Evolutionary conservation across 1,140 invertebrate species (phyloP), one percentile per base, ranked within the genome.

Genomic region (Eurosta solidaginis): DNA sequence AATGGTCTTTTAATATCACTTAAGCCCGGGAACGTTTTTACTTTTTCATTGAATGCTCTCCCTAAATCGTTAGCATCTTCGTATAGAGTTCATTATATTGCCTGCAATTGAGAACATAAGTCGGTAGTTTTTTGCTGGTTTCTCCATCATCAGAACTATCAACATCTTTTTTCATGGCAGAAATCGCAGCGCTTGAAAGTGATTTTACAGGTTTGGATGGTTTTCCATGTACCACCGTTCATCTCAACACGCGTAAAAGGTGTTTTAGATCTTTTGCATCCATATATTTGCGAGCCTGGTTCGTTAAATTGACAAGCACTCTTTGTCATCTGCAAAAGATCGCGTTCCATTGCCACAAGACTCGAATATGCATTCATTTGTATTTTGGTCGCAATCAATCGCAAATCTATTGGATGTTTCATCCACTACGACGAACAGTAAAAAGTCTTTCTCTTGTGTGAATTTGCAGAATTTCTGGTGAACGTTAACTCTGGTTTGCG

Each of bases 231-330:
- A 25, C 88, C 89, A 12, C 79, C 80, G 54, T 89, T 88, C 25
- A 88, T 79, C 14, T 89, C 90, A 17, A 89, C 86, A 45, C 89
- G 90, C 74, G 87, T 88, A 90, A 85, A 12, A 94, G 92, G 87
- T 96, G 97, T 84, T 96, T 96, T 52, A 98, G 87, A 14, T 93
- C 89, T 86, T 96, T 96, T 0, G 97, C 97, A 90, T 98, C 96
- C 88, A 85, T 98, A 99, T 81, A 99, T 98, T 85, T 94, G 93
- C 3, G 97, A 98, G 0, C 96, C 96, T 0, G 98, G 96, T 86
- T 98, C 97, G 88, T 99, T 99, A 84, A 98, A 99, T 5, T 92
- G 90, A 85, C 96, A 98, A 0, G 98, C 98, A 90, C 99, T 99
- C 79, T 94, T 94, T 45, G 95, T 94, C 94, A 99, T 97, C 22